Percentiles rank a stretch among this genome's conserved stretches.
Conservation (phyloP, 2,113 vertebrate species). For the Tenebrosternarchus preto region DNA sequence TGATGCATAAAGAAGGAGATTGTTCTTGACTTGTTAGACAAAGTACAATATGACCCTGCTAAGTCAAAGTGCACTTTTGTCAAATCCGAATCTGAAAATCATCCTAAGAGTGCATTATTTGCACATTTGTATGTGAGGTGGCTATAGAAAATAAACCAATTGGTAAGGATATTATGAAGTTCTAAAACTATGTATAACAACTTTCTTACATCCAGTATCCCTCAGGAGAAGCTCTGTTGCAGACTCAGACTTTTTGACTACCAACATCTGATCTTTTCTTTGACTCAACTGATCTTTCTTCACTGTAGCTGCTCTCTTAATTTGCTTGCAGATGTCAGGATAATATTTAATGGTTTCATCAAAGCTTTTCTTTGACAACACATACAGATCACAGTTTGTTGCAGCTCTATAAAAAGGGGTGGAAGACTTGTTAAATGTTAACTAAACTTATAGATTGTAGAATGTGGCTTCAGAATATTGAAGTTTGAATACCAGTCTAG, state of each 20-base stretch:
- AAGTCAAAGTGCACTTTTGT: too few species aligned
- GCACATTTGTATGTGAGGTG: too few species aligned
- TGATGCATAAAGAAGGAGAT: too few species aligned
- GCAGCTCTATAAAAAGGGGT: conserved; percentile 41
- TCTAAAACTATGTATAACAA: background rate
- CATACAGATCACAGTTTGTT: conserved; percentile 45
- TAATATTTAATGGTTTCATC: conserved; percentile 40
- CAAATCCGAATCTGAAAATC: too few species aligned
- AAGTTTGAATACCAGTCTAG: too few species aligned
- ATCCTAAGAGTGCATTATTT: too few species aligned
- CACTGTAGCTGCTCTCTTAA: conserved; percentile 7
- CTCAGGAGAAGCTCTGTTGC: background rate
- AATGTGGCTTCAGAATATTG: too few species aligned
- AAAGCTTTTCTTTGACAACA: conserved; percentile 44
- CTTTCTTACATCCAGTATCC: conserved; percentile 31
- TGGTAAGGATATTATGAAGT: background rate
- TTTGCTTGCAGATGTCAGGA: conserved; percentile 25
- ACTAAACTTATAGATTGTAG: background rate
- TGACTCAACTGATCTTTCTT: conserved; percentile 5
- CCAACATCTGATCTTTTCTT: background rate
- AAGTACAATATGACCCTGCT: too few species aligned
- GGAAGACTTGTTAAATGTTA: background rate
- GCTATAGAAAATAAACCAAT: too few species aligned
- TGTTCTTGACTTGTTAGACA: too few species aligned
- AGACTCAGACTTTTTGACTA: background rate